A percentile compares a stretch with the other conserved stretches of the same genome.
Conservation (phyloP, 1,140 invertebrate species). For the Ips nitidus region DNA sequence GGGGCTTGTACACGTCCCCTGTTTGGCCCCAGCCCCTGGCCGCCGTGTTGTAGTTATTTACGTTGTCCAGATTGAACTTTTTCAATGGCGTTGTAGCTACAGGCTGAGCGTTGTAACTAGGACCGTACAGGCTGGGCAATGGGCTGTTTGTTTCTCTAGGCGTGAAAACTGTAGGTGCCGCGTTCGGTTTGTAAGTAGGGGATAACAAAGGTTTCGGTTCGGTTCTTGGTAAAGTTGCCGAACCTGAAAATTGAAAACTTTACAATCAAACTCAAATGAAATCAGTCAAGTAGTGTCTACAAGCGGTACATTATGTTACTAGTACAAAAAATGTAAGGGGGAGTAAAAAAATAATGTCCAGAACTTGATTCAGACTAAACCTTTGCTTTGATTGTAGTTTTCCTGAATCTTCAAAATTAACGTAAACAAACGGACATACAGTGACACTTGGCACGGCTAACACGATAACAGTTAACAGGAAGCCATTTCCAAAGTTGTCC, state of each 20-base stretch:
- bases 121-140: slow-evolving; percentile 53
- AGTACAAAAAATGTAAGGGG: no score
- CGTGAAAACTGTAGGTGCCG: slow-evolving; percentile 48
- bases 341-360: no score
- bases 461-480: no score
- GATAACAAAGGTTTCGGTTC: slow-evolving; percentile 57
- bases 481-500: no score
- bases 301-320: no score
- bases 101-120: slow-evolving; percentile 45
- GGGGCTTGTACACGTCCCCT: slow-evolving; percentile 66
- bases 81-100: slow-evolving; percentile 34
- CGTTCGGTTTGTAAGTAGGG: slow-evolving; percentile 52
- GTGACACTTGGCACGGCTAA: no score
- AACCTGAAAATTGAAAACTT: slow-evolving; percentile 50
- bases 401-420: no score
- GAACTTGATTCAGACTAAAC: no score
- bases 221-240: slow-evolving; percentile 57
- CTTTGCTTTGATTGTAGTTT: no score
- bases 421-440: no score
- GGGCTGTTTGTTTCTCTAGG: slow-evolving; percentile 55
- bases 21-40: slow-evolving; percentile 76
- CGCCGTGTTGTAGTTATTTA: slow-evolving; percentile 75
- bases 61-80: slow-evolving; percentile 39
- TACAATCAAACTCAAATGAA: background rate
- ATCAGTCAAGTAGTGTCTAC: background rate